These are phyloP conservation scores for Cataglyphis cursor DNA, from an alignment of 2,888 invertebrate species.

Conservation along the genomic window DNA sequence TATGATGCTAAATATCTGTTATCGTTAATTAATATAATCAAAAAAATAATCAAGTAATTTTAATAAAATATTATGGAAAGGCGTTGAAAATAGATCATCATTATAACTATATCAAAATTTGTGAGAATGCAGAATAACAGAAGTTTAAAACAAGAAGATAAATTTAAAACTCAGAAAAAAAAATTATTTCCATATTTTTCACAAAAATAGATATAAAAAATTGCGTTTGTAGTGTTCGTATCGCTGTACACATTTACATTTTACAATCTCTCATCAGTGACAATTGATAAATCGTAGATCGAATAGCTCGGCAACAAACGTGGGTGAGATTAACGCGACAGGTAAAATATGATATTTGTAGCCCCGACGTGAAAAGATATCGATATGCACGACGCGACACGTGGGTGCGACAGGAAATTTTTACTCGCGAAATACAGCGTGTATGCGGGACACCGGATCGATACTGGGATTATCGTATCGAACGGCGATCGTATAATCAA, in stretches of 20 bases:
- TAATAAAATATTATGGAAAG: background rate
- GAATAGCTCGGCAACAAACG: background rate
- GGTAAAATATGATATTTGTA: slow-evolving; percentile 20
- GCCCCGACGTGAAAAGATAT: slow-evolving; percentile 27
- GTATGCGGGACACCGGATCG: background rate
- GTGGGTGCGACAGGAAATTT: slow-evolving; percentile 50
- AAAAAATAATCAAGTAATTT: background rate
- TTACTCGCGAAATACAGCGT: slow-evolving; percentile 25
- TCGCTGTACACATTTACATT: background rate
- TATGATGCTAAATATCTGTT: background rate
- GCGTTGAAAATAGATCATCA: background rate
- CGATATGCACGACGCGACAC: background rate
- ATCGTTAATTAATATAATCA: background rate
- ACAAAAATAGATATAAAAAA: background rate
- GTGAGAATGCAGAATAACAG: background rate
- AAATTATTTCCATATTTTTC: background rate
- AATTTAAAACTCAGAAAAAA: background rate
- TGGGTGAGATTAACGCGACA: slow-evolving; percentile 12
- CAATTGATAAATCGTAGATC: background rate
- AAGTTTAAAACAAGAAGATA: background rate
- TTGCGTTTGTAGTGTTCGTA: background rate
- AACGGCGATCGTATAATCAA: slow-evolving; percentile 82
- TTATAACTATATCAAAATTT: background rate
- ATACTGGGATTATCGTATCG: slow-evolving; percentile 49
- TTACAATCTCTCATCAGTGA: background rate